Base-by-base conservation (phyloP, 2,888 invertebrate species). In the Drosophila recens region DNA sequence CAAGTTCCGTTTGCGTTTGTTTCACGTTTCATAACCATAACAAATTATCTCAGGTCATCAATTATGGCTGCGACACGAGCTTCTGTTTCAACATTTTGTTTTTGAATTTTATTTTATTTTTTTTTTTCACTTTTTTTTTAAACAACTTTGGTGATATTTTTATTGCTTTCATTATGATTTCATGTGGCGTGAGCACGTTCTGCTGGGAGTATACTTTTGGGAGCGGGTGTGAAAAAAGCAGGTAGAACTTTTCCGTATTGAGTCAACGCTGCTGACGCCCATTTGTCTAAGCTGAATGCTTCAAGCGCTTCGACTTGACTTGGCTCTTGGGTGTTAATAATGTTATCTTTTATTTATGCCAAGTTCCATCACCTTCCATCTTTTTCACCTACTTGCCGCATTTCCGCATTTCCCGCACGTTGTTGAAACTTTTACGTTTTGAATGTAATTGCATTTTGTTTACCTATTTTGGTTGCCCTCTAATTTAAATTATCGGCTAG, bases 121-220 rank as follows among this genome's bases (percentile, higher is more conserved):
- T 23, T 54, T 36, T 20, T 42, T 42, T 65, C 59, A 62, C 52
- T 53, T 48, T 23, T 30, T 30, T 64, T 58, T 45, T 49, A 56
- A 58, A 57, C 70, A 78, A 78, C 75, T 69, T 79, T 71, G 73
- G 38, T 79, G 79, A 77, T 86, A 70, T 80, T 88, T 88, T 86
- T 87, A 86, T 87, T 86, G 83, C 85, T 87, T 87, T 86, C 87
- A 86, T 89, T 86, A 86, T 82, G 84, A 88, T 83, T 88, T 88
- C 78, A 88, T 80, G 82, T 72, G 75, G 85, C 78, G 64, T 71
- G 69, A 68, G 82, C 88, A 83, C 87, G 83, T 83, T 82, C 72
- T 46, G 49, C 64, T 23, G 23, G 23, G 34, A 13, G 1, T 5
- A 15, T 1, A 17, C 17, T 5, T 10, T 1, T 4, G 9, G n/a